Percentiles rank a stretch among this genome's conserved stretches.
phyloP scores from a whole-genome alignment of 2,888 invertebrate genomes.

The Platycheirus albimanus region DNA sequence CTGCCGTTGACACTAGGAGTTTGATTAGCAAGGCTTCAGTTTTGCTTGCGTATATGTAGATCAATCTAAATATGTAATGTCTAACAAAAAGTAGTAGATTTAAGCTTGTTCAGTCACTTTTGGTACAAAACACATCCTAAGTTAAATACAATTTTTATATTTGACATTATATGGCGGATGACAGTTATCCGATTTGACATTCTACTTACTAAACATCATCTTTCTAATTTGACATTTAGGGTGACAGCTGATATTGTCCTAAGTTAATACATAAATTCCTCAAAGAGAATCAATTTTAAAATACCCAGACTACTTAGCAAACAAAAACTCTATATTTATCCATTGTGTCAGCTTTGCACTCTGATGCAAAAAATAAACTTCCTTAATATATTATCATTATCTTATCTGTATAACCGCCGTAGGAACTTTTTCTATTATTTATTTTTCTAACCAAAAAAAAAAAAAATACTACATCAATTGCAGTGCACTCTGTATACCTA shows the following conservation, averaged over 20 bases:
- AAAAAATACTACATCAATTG: slow-evolving; percentile 21
- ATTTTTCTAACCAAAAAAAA: background rate
- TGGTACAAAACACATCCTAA: too few species aligned
- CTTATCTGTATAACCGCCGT: background rate
- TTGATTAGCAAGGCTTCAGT: slow-evolving; percentile 37
- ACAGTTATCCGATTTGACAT: too few species aligned
- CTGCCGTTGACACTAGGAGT: slow-evolving; percentile 25
- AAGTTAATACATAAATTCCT: background rate
- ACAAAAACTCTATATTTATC: background rate
- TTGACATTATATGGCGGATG: too few species aligned
- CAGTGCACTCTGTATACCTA: slow-evolving; percentile 1
- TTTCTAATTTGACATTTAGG: too few species aligned
- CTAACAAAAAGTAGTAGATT: too few species aligned
- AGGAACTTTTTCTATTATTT: background rate
- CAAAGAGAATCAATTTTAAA: background rate
- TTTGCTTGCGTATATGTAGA: too few species aligned
- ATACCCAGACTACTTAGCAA: background rate
- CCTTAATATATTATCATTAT: background rate
- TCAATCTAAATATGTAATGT: too few species aligned
- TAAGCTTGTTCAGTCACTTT: too few species aligned
- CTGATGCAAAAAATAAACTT: background rate
- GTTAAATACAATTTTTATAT: too few species aligned
- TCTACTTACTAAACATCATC: too few species aligned
- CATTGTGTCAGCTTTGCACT: background rate
- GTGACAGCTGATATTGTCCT: too few species aligned